These are phyloP conservation scores for Ifrita kowaldi DNA, from an alignment of 2,113 vertebrate genomes.

Conservation along the genomic window DNA sequence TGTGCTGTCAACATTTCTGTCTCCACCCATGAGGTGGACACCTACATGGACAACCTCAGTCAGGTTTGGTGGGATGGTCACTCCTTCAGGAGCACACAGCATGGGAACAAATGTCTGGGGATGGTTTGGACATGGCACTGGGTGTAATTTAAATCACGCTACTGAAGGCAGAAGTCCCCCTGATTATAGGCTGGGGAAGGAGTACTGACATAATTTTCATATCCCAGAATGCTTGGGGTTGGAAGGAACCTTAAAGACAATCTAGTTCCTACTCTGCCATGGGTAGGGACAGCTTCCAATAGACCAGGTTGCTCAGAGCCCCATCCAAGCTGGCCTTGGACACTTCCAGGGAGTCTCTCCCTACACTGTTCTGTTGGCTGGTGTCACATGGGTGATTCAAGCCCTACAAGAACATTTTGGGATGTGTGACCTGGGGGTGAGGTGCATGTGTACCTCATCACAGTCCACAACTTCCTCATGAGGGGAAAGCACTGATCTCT, in stretches of 20 bases:
- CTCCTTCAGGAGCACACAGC: background rate
- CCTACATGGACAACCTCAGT: background rate
- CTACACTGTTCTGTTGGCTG: background rate
- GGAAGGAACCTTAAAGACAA: background rate
- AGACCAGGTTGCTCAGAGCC: background rate
- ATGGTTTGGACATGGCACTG: background rate
- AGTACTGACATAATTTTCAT: background rate
- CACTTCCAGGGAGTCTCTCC: background rate
- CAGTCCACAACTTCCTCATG: too few relatives aligned
- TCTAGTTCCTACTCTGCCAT: background rate
- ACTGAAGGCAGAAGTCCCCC: background rate
- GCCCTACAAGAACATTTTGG: background rate
- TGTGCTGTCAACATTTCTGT: background rate
- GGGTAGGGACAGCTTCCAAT: background rate
- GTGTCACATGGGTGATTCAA: fast-evolving
- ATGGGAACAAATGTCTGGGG: fast-evolving
- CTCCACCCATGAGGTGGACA: too few relatives aligned
- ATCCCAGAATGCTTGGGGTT: background rate
- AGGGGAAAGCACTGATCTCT: background rate
- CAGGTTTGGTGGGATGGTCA: background rate
- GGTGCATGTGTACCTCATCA: background rate
- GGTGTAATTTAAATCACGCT: background rate
- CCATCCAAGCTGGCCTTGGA: background rate
- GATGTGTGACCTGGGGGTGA: background rate
- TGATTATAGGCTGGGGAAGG: background rate